Base-by-base conservation (phyloP, 1,140 invertebrate species). In the Battus philenor region DNA sequence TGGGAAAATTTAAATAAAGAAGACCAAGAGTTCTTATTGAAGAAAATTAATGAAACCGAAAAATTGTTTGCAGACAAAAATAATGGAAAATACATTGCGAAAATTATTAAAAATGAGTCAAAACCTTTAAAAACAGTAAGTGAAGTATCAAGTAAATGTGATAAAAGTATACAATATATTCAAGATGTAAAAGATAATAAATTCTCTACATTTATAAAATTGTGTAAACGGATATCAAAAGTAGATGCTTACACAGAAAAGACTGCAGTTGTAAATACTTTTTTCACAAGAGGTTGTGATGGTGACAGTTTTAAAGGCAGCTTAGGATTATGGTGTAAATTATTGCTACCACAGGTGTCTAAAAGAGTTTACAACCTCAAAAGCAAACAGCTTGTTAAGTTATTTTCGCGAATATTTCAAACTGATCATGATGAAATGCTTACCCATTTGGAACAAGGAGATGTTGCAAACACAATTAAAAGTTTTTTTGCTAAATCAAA, bases 281-380 rank as follows among this genome's bases (percentile, higher is more conserved):
- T 87, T 38, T 91, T 96, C 36, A 88, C 76, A 0, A 89, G 91
- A 66, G 94, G 94, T 10, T 80, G 86, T 2, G 86, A 89, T 54
- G 89, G 87, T 38, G 90, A 88, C 44, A 87, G 88, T 4, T 97
- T 95, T 73, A 87, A 92, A 63, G 92, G 95, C 1, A 91, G 97
- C 81, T 67, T 94, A 6, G 80, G 90, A 29, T 82, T 97, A n/a
- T 95, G 95, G 94, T 90, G 95, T 66, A 92, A 92, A 55, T 75
- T 97, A 32, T 70, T 98, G n/a, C 86, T 98, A 17, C 96, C 96
- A 0, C 91, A 91, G 11, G 92, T 93, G 22, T 88, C 90, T 1
- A 95, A 97, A 69, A 87, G 94, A 41, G 90, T 97, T 12, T 98
- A 97, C 68, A 98, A 98, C 86, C 77, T 98, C 12, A 95, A 97